Evolutionary conservation across 2,888 invertebrate species (phyloP), one percentile per base, ranked within the genome.

Genomic region (Zygothrica quintamaculata): DNA sequence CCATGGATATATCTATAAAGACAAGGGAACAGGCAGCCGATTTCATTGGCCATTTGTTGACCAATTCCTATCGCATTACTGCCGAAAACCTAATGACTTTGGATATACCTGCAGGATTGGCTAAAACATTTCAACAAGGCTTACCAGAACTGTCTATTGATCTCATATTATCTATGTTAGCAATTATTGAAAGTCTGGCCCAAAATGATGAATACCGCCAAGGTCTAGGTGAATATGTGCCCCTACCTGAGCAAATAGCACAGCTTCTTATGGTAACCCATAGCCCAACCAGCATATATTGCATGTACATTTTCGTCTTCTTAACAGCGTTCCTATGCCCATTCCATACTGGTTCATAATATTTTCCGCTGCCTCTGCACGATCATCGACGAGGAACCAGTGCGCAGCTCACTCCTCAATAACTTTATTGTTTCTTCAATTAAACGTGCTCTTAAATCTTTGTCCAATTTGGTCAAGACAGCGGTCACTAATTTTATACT

Each of bases 401-500:
- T 88, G 0, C 87, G 88, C 0, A 15, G 61, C 0, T 43, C 43
- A 1, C 47, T 90, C 15, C 46, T 89, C 1, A 18, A 51, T 0
- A 64, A 77, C 39, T 76, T 56, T 12, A 73, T 88, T 1, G 72
- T 81, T 0, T 69, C 86, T 7, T 88, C 88, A 1, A 77, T 89
- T 1, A 88, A 88, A 13, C 74, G 86, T 6, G 88, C 84, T 0
- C 65, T 90, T 0, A 85, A 88, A 34, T 88, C 89, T 0, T 55
- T 81, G 2, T 84, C 90, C 1, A 85, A 85, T 43, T 48, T 87
- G 22, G 74, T 90, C 0, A 90, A 89, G 66, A 87, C 86, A 0
- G 80, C 89, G 0, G 90, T 80, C 0, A 88, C 89, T 7, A 90
- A 90, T 64, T 90, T 90, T 26, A 84, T 90, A 43, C 73, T 89